These are phyloP conservation scores for Coronaproctus castanopsis DNA, from an alignment of 2,888 invertebrate genomes.

Conservation along the genomic window DNA sequence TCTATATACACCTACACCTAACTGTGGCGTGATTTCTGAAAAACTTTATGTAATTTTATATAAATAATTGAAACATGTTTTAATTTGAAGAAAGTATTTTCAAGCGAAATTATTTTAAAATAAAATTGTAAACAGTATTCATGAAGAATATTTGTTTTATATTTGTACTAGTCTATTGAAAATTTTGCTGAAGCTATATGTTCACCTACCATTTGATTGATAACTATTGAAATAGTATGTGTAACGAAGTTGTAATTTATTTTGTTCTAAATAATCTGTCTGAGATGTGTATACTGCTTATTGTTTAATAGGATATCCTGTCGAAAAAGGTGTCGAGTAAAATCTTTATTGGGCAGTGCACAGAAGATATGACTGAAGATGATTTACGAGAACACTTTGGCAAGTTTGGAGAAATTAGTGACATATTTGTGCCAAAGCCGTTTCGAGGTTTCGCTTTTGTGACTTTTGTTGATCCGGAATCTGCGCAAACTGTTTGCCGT, in stretches of 20 bases:
- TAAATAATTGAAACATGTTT: too few species aligned
- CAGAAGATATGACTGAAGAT: constrained; percentile 76
- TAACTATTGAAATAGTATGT: neutral
- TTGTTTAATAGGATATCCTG: constrained; percentile 9
- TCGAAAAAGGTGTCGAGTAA: constrained; percentile 41
- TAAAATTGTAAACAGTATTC: too few species aligned
- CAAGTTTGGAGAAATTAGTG: constrained; percentile 79
- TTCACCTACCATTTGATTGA: neutral
- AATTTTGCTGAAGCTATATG: too few species aligned
- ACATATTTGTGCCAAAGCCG: constrained; percentile 89
- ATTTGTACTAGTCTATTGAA: too few species aligned
- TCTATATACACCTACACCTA: too few species aligned
- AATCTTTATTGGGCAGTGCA: constrained; percentile 86
- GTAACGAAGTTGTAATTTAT: neutral
- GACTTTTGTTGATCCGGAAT: constrained; percentile 77
- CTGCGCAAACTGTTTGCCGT: constrained; percentile 73
- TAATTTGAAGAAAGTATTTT: too few species aligned
- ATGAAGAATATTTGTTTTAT: too few species aligned
- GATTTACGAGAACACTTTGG: constrained; percentile 77
- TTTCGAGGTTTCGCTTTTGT: constrained; percentile 85
- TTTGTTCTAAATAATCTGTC: neutral
- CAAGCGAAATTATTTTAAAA: too few species aligned
- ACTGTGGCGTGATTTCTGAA: too few species aligned
- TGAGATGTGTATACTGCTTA: neutral
- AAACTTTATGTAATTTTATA: too few species aligned